Percentiles rank a stretch among this genome's conserved stretches.
phyloP scores from a whole-genome alignment of 2,113 vertebrate genomes.

The Trematocara marginatum region DNA sequence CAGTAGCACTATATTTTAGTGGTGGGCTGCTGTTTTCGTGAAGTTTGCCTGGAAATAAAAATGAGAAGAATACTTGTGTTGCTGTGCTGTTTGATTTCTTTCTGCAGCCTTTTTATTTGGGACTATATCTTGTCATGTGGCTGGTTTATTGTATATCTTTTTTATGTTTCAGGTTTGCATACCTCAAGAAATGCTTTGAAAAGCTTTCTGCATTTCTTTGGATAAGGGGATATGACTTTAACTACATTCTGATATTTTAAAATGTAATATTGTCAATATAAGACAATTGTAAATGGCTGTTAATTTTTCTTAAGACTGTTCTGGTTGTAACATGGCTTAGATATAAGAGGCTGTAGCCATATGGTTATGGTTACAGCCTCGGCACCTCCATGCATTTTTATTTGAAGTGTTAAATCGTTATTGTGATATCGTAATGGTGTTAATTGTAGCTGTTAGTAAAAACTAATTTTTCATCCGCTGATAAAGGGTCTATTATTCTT shows the following conservation, averaged over 20 bases:
- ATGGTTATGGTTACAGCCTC: background rate
- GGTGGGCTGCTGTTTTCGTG: background rate
- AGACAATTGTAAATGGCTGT: background rate
- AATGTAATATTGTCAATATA: background rate
- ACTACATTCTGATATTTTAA: background rate
- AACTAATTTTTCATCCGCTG: constrained; percentile 53
- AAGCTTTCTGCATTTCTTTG: background rate
- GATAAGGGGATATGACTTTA: background rate
- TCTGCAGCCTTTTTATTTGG: background rate
- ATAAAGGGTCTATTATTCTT: background rate
- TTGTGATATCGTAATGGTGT: background rate
- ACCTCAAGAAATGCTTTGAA: background rate
- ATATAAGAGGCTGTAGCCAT: background rate
- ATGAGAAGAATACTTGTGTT: background rate
- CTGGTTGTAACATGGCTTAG: background rate
- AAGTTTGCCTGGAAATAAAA: background rate
- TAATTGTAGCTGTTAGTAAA: background rate
- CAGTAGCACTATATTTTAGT: constrained; percentile 12
- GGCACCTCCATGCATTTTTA: background rate
- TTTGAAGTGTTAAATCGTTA: background rate
- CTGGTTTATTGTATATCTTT: background rate
- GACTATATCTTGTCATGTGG: background rate
- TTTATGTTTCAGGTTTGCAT: background rate
- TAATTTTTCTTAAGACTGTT: background rate
- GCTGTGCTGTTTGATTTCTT: background rate